Base-by-base conservation (phyloP, 2,888 invertebrate species). In the Gnatocerus cornutus region DNA sequence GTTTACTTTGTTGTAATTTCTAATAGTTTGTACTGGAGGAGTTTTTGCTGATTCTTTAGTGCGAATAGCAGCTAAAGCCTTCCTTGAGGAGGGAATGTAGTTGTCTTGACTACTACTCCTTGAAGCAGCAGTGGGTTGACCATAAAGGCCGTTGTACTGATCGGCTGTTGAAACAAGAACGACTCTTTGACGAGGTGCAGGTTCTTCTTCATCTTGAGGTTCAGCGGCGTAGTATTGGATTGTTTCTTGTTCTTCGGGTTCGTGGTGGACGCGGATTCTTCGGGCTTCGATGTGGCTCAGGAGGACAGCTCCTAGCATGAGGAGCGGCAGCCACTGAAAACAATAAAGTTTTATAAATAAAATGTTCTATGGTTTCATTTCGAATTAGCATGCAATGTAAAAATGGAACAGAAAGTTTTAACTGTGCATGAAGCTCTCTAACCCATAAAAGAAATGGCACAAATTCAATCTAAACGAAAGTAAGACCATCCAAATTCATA, bases 1-100 rank as follows among this genome's bases (percentile, higher is more conserved):
- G 83, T 94, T 94, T 14, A 90, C 88, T 86, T 94, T 93, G 81
- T 93, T 94, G 84, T 93, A 94, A 81, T 94, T 94, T 69, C 93
- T 87, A 76, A 93, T 92, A 10, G 94, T 94, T 85, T 93, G 93
- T 0, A 94, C 93, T 0, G 93, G 93, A 1, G 93, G 92, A 53
- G 90, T 87, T 82, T 90, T 92, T 14, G 87, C 84, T 30, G 85
- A 75, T 74, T 92, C 90, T 80, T 89, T 90, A 6, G 86, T 84
- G 27, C 67, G 48, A 6, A 45, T 83, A 55, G 84, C 84, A 69
- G 79, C 75, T 52, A 72, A 65, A 9, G 71, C 67, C 68, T 77
- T 78, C 0, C 65, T 14, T 1, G 77, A 69, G 68, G 80, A 76
- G 6, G 84, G 84, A 21, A 85, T 80, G 72, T 84, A 84, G 68